phyloP scores from a whole-genome alignment of 1,140 invertebrate species.

The Aleiodes sp. region DNA sequence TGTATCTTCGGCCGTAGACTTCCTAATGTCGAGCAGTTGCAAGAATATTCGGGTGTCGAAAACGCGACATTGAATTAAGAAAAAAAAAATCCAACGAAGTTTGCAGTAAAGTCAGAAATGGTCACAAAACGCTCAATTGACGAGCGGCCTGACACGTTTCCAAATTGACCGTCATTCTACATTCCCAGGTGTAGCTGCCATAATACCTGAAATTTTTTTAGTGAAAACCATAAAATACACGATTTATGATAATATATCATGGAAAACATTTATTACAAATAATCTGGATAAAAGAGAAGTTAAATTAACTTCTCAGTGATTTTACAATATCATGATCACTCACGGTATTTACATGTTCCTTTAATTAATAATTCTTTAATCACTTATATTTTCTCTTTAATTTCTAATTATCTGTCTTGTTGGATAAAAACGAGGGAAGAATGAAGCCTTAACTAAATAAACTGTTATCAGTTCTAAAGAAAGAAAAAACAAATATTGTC shows the following conservation, averaged over 20 bases:
- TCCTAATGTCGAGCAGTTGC: too few species aligned
- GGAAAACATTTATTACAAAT: conserved; percentile 14
- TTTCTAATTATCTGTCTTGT: background rate
- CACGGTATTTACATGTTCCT: background rate
- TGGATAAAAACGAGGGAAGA: background rate
- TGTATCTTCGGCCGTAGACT: too few species aligned
- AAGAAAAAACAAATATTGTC: background rate
- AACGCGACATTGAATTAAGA: too few species aligned
- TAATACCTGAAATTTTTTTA: too few species aligned
- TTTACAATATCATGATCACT: background rate
- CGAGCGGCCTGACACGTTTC: too few species aligned
- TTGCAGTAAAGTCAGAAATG: too few species aligned
- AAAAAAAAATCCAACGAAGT: too few species aligned
- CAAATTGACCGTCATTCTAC: too few species aligned
- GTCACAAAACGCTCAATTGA: too few species aligned
- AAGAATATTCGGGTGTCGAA: too few species aligned
- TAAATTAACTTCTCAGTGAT: conserved; percentile 3
- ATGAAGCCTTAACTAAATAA: background rate
- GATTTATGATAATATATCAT: conserved; percentile 7
- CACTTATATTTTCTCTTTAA: background rate
- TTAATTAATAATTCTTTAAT: background rate
- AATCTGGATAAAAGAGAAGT: conserved; percentile 1
- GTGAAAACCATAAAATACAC: background rate
- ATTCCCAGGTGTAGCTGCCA: too few species aligned
- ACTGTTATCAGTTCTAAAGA: background rate